Base-by-base conservation (phyloP, 2,797 vertebrate genomes). In the Gallinago nigripennis region DNA sequence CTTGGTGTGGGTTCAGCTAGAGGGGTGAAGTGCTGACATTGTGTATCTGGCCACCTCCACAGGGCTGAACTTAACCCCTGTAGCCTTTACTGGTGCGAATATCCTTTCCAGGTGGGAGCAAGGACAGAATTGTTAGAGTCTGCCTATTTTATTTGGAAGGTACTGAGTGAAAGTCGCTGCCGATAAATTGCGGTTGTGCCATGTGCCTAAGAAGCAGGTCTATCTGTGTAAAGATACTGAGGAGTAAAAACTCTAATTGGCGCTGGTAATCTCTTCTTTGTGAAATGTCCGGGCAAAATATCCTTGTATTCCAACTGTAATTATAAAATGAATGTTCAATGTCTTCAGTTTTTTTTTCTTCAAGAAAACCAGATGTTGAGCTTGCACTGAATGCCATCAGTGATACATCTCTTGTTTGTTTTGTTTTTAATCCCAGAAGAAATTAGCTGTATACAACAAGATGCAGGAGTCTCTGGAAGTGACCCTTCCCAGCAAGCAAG, bases 391-490 rank as follows among this genome's bases (percentile, higher is more conserved):
- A 80, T 95, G 70, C 77, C 92, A 39, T 72, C 86, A 33, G 48
- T 92, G 63, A 95, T 64, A 17, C 45, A 46, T 94, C 90, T 97
- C 96, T 94, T 97, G 71, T 97, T 97, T 98, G 97, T 96, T 97
- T 96, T 92, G 58, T 72, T 71, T 84, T 95, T 92, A 83, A 95
- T 96, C 92, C 93, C 96, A 98, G 98, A 98, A 98, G 98, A 99
- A 99, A 98, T 98, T 99, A 97, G 97, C 97, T 96, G 98, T 98
- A 94, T 99, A 99, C 98, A 98, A 95, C 97, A 99, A 99, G 98
- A 99, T 99, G 99, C 99, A 99, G 97, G 99, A 99, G 94, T 98
- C 99, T 95, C 97, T 98, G 96, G 99, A 99, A 96, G 97, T 98
- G 96, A 97, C 98, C 80, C 96, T 97, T 97, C 98, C 98, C 94